Conservation (phyloP, 2,113 vertebrate genomes). For the Ptilorrhoa leucosticta region DNA sequence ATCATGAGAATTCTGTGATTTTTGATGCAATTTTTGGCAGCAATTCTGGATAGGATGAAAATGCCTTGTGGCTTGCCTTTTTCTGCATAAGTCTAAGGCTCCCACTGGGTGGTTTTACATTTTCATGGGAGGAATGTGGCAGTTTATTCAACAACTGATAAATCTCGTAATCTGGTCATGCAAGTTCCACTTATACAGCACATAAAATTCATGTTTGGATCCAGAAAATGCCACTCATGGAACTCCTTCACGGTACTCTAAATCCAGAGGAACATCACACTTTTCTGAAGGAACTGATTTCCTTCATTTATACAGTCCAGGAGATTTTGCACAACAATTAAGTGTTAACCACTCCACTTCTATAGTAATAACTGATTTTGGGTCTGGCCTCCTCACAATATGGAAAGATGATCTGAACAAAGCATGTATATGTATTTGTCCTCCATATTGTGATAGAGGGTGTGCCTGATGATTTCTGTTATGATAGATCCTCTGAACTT, state of each 20-base stretch:
- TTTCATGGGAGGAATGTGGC: background rate
- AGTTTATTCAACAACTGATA: background rate
- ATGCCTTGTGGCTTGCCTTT: background rate
- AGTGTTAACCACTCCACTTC: background rate
- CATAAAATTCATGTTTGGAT: background rate
- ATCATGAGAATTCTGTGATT: background rate
- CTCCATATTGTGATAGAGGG: background rate
- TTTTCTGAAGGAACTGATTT: background rate
- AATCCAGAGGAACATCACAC: background rate
- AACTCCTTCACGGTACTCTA: background rate
- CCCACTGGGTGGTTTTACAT: background rate
- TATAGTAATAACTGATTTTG: background rate
- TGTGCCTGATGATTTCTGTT: background rate
- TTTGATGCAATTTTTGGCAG: background rate
- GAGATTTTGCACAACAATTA: background rate
- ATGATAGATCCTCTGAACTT: background rate
- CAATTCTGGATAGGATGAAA: background rate
- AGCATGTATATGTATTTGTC: background rate
- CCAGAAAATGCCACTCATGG: background rate
- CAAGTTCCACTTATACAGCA: background rate
- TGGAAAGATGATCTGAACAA: background rate
- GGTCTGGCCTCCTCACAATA: background rate
- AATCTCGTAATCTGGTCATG: background rate
- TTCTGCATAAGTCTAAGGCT: background rate
- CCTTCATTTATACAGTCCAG: background rate